phyloP scores from a whole-genome alignment of 2,113 vertebrate genomes.

The Rhinogobius similis region DNA sequence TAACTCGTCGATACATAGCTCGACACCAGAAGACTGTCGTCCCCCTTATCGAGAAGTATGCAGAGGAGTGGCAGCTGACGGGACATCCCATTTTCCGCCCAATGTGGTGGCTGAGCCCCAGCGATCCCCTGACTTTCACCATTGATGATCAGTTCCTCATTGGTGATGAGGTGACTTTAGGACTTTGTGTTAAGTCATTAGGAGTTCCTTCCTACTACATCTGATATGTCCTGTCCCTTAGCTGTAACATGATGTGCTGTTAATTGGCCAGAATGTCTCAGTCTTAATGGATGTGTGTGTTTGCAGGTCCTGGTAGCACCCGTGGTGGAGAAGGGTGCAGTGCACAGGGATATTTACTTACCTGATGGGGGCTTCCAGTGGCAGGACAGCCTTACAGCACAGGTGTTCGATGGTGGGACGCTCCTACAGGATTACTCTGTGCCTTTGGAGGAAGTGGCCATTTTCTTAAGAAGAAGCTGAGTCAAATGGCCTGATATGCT shows the following conservation, averaged over 20 bases:
- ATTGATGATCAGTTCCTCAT: conserved; percentile 89
- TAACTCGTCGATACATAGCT: conserved; percentile 80
- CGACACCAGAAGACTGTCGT: conserved; percentile 82
- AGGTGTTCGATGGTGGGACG: conserved; percentile 86
- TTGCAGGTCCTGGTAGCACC: conserved; percentile 87
- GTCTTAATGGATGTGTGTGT: conserved; percentile 7
- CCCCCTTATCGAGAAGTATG: conserved; percentile 81
- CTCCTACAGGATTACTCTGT: conserved; percentile 82
- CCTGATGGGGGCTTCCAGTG: conserved; percentile 82
- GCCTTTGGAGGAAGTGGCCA: conserved; percentile 78
- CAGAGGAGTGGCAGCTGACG: conserved; percentile 77
- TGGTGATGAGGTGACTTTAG: conserved; percentile 83
- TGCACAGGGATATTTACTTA: conserved; percentile 83
- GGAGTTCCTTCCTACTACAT: conserved; percentile 18
- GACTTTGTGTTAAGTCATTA: conserved; percentile 17
- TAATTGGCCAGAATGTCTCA: conserved; percentile 9
- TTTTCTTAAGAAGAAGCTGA: conserved; percentile 79
- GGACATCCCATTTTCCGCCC: conserved; percentile 86
- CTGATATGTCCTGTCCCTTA: neutral
- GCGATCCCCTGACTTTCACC: conserved; percentile 79
- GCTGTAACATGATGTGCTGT: conserved; percentile 28
- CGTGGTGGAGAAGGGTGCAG: conserved; percentile 81
- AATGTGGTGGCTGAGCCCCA: conserved; percentile 89
- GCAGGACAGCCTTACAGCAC: conserved; percentile 81
- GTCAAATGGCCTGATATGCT: conserved; percentile 46